Evolutionary conservation across 2,888 invertebrate species (phyloP), one percentile per base, ranked within the genome.

Genomic region (Oscheius sp.): DNA sequence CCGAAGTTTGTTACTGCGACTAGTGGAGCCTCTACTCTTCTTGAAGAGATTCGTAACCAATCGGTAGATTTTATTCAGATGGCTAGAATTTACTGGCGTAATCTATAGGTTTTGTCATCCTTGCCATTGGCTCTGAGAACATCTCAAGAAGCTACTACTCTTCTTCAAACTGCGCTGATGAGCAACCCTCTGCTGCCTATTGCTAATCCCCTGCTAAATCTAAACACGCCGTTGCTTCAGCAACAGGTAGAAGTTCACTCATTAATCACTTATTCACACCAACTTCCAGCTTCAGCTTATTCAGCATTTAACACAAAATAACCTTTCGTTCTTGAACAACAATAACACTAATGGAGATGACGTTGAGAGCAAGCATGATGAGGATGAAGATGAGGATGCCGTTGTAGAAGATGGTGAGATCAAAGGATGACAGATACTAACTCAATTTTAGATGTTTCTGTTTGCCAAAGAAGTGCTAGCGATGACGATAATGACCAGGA

Each of bases 401-500:
- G 39, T n/a, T 15, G 20, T 25, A 2, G 50, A 68, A n/a, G 63
- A 52, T 48, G 64, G 50, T 39, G 12, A 33, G 1, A 39, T 4
- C 20, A 25, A 23, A 25, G 3, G 20, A 42, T 15, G 4, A 45
- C 5, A 57, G 17, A 17, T 10, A 15, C n/a, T n/a, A n/a, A n/a
- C n/a, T n/a, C n/a, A n/a, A 10, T 63, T 76, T 45, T 57, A 76
- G 76, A 74, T 57, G 71, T 76, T 39, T 74, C 74, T 27, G 68
- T 71, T 46, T 76, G 76, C 71, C 76, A 76, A 50, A 72, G 70
- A 70, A 74, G 70, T 23, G 73, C 71, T 27, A 71, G 69, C 25
- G 74, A 74, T 15, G 76, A 74, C 50, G 76, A 76, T 10, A 52
- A 65, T 20, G 65, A 65, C n/a, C 64, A 31, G 12, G 65, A 65